Base-by-base conservation (phyloP, 2,888 invertebrate species). In the Eledone cirrhosa region DNA sequence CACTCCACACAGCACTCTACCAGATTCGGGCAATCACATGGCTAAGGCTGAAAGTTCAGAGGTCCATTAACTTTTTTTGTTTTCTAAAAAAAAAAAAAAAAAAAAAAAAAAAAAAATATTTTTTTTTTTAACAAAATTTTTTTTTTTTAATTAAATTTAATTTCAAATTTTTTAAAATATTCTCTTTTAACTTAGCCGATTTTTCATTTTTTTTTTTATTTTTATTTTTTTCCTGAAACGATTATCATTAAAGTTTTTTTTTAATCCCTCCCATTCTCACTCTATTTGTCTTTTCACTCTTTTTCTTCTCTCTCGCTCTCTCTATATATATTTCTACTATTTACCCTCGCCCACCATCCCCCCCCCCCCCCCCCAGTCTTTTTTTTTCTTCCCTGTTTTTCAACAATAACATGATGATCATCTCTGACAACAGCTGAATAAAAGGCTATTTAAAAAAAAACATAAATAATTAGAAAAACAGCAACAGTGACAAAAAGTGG, bases 1-100 rank as follows among this genome's bases (percentile, higher is more conserved):
- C n/a, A 85, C 85, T 67, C 85, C 87, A 41, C 87, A 88, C 85
- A 87, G 86, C 81, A 85, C 88, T 48, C 84, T 87, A 79, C 81
- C 85, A 24, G 89, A 89, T 78, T 82, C 86, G 24, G 84, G 83
- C 80, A 86, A 87, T 80, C 87, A 87, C 84, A 80, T 87, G 83
- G 82, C 84, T 75, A 87, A 87, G 81, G 80, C 86, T 74, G 88
- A 88, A 77, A 85, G 86, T 78, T 86, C 87, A 2, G 85, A 85
- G 65, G 83, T 83, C 47, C 84, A 84, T 81, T 84, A 79, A 63
- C 8, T 72, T 72, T 31, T 22, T n/a, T n/a, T 33, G 67, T 72
- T 31, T 72, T 72, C 31, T 41, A 33, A 72, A 27, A 63, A 63
- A 63, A 27, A 19, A n/a, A n/a, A n/a, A n/a, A n/a, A 53, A 53